Evolutionary conservation across 1,140 invertebrate genomes (phyloP), one percentile per base, ranked within the genome.

Genomic region (Drosophila arizonae): DNA sequence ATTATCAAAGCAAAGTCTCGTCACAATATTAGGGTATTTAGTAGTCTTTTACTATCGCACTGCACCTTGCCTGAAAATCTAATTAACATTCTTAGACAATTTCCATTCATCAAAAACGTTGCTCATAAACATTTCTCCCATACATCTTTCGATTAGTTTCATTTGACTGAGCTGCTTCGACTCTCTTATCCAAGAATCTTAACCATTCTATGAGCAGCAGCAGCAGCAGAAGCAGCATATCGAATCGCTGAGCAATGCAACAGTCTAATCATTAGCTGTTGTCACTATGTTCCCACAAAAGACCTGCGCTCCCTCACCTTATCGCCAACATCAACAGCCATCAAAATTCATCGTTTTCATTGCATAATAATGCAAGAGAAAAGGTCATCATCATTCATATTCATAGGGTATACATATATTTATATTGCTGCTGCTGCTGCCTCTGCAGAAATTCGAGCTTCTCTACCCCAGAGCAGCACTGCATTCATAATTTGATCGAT

Each of bases 401-500:
- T 78, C 64, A 70, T 79, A 33, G 33, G 8, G 48, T 52, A 39
- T 39, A 39, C 11, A 39, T 39, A 39, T 39, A 39, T 39, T 13
- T 11, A 39, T 39, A 39, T 39, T 30, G 6, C 1, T 24, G 21
- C 21, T 24, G 28, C 28, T 30, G 28, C 6, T 30, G 28, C 2
- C 28, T 6, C 28, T 30, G 36, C 15, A 58, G 56, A 50, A 51
- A 73, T 56, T 63, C 26, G 43, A 69, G 41, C 36, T 15, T 43
- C 52, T 55, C 39, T n/a, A 2, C 33, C 33, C 33, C 33, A 9
- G 28, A 5, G 2, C 46, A 10, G 52, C 60, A 70, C 21, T 87
- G 84, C 84, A 87, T 77, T 82, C 65, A 77, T 70, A 63, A 72
- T 82, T 84, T 88, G 84, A 88, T 88, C 84, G 84, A 88, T 88